These are phyloP conservation scores for Hipposideros armiger DNA, from an alignment of 2,113 vertebrate species.

Conservation along the genomic window DNA sequence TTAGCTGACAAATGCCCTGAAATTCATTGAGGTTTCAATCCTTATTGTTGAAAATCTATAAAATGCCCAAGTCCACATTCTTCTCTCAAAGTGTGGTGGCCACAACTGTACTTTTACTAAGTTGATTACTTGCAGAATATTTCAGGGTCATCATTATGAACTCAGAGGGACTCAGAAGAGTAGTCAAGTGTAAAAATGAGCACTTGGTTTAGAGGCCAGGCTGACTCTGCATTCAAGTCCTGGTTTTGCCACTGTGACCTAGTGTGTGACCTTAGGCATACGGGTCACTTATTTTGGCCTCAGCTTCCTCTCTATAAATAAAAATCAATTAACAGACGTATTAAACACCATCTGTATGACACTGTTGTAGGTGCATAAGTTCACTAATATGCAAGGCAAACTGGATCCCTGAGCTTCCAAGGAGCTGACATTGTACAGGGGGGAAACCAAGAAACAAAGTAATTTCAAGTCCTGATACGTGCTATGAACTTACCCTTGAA, in stretches of 20 bases:
- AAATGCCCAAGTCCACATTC: not conserved
- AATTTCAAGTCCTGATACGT: slow-evolving; percentile 2
- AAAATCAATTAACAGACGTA: not conserved
- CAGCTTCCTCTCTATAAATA: not conserved
- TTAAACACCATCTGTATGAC: not conserved
- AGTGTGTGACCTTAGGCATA: not conserved
- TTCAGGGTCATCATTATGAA: not conserved
- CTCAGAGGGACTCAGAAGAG: not conserved
- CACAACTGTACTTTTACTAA: not conserved
- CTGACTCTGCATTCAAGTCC: slow-evolving; percentile 14
- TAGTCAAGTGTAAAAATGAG: not conserved
- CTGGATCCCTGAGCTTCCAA: not conserved
- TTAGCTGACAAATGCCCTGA: not conserved
- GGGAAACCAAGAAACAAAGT: not conserved
- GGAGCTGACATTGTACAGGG: not conserved
- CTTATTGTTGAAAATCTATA: not conserved
- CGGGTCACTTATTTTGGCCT: not conserved
- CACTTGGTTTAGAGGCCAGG: not conserved
- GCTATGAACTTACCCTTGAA: not conserved
- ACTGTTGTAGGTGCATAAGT: not conserved
- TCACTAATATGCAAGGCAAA: not conserved
- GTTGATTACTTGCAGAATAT: not conserved
- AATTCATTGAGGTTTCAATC: not conserved
- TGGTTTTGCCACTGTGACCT: not conserved
- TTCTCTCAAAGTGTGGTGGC: not conserved